Conservation (phyloP, 2,797 vertebrate genomes). For the Falco columbarius region DNA sequence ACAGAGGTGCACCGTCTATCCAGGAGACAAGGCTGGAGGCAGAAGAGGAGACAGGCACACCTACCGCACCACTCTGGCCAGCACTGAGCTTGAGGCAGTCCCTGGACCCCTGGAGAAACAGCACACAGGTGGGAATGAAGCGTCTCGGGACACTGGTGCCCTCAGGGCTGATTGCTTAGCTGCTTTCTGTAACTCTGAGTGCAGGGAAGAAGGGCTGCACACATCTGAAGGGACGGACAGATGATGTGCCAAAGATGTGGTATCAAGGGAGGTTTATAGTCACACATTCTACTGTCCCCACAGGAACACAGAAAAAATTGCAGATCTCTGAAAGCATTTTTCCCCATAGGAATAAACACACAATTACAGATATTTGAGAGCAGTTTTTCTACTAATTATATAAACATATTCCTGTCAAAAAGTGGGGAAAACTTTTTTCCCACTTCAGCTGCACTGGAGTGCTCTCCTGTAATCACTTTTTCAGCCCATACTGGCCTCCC, state of each 20-base stretch:
- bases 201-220: background rate
- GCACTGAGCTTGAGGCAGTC: background rate
- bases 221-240: background rate
- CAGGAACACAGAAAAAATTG: background rate
- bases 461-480: background rate
- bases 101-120: background rate
- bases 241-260: background rate
- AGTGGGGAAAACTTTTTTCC: background rate
- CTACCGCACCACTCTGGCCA: background rate
- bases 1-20: background rate
- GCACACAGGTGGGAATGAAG: background rate
- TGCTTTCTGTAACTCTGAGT: background rate
- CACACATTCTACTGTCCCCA: background rate
- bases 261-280: background rate
- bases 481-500: background rate
- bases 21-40: background rate
- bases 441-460: background rate
- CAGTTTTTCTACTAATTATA: slow-evolving; percentile 11
- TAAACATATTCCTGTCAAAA: background rate
- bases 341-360: background rate
- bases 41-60: background rate
- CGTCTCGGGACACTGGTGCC: background rate
- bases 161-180: background rate
- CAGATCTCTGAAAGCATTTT: background rate
- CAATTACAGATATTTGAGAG: background rate